Percentiles rank a stretch among this genome's conserved stretches.
phyloP scores from a whole-genome alignment of 2,888 invertebrate species.

The Rhagonycha lutea region DNA sequence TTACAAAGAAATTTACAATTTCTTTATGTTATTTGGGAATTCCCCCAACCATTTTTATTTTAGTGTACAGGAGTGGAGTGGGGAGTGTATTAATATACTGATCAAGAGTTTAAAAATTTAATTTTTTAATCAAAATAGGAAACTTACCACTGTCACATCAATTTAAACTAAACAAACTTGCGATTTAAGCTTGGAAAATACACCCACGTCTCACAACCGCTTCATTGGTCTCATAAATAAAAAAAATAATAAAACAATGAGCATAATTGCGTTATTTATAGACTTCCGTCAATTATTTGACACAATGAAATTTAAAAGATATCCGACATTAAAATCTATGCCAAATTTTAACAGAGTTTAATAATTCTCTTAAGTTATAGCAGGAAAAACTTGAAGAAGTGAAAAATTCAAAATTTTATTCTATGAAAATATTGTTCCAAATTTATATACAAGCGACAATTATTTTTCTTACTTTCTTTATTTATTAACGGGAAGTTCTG shows the following conservation, averaged over 20 bases:
- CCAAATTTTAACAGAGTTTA: not conserved
- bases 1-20: no score
- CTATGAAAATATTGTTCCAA: not conserved
- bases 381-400: not conserved
- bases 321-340: not conserved
- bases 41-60: no score
- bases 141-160: not conserved
- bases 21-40: no score
- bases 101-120: no score
- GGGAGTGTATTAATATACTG: no score
- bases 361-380: not conserved
- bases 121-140: not conserved
- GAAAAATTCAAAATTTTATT: not conserved
- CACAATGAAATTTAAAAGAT: not conserved
- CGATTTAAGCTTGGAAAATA: not conserved
- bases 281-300: not conserved
- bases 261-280: not conserved
- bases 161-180: not conserved
- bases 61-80: no score
- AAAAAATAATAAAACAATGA: not conserved
- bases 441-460: no score
- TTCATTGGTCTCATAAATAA: not conserved
- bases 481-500: no score
- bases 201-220: not conserved
- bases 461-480: no score